Evolutionary conservation across 2,113 vertebrate genomes (phyloP).

Genomic region (Forbesichthys agassizii): DNA sequence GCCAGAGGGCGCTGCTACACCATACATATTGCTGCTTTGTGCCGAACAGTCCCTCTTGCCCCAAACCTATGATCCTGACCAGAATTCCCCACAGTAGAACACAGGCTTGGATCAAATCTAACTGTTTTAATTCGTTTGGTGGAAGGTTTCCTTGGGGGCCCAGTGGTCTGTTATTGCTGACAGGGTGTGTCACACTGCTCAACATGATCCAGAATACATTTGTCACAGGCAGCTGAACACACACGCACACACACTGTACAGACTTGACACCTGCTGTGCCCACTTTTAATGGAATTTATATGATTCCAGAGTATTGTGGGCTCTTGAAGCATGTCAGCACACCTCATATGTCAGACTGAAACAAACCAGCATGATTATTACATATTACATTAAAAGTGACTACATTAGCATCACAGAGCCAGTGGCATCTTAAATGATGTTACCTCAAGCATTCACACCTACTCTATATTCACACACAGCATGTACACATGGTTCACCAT

Average conservation of each 20-base stretch:
- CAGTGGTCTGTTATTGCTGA: slow-evolving; percentile 6
- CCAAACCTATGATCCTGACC: neutral
- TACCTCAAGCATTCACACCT: too few relatives aligned
- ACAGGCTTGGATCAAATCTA: slow-evolving; percentile 16
- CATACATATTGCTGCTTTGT: neutral
- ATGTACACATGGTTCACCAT: too few relatives aligned
- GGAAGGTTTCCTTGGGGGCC: slow-evolving; percentile 1
- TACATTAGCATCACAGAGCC: neutral
- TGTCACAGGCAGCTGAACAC: neutral
- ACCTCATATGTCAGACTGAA: neutral
- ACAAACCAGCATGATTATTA: neutral
- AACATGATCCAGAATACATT: slow-evolving; percentile 25
- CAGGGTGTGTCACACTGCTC: slow-evolving; percentile 9
- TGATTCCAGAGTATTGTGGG: slow-evolving; percentile 5
- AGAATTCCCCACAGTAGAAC: slow-evolving; percentile 14
- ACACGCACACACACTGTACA: neutral
- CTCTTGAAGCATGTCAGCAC: slow-evolving; percentile 1
- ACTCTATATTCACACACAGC: too few relatives aligned
- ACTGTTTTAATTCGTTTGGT: slow-evolving; percentile 26
- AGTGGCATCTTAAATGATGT: too few relatives aligned
- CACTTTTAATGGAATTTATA: slow-evolving; percentile 13
- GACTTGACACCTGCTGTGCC: neutral
- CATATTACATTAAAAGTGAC: neutral
- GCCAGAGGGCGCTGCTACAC: slow-evolving; percentile 43
- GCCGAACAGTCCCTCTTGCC: neutral